Evolutionary conservation across 2,113 vertebrate species (phyloP).

Genomic region (Xyrauchen texanus): DNA sequence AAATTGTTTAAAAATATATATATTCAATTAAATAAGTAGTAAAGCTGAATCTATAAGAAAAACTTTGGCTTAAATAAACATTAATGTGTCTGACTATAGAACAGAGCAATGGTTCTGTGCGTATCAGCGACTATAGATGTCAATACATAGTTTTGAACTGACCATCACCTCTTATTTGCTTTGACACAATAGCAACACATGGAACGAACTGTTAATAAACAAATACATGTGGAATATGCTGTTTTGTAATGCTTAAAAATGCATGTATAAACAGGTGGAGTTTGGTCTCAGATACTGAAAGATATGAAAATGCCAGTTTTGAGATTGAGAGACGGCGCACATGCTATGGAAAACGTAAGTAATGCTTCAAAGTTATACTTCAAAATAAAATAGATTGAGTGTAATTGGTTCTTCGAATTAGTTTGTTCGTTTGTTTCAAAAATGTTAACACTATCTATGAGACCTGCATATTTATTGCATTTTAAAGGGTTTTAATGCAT

Average conservation of each 20-base stretch:
- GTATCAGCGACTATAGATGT: background rate
- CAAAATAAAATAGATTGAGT: too few species aligned
- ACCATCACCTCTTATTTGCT: background rate
- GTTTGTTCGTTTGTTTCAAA: too few species aligned
- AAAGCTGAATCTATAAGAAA: conserved; percentile 31
- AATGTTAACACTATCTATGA: too few species aligned
- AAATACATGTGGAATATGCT: background rate
- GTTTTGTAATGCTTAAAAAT: background rate
- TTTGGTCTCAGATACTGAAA: background rate
- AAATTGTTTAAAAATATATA: conserved; percentile 10
- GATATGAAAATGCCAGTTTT: background rate
- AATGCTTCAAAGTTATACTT: background rate
- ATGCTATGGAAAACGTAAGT: background rate
- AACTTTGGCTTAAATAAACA: conserved; percentile 44
- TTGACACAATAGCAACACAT: background rate
- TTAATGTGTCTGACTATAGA: background rate
- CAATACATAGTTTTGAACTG: background rate
- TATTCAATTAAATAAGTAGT: conserved; percentile 12
- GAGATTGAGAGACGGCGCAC: background rate
- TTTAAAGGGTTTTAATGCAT: too few species aligned
- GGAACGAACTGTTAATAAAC: background rate
- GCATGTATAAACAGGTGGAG: too few species aligned
- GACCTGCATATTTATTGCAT: too few species aligned
- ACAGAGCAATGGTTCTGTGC: background rate
- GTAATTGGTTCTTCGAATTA: background rate